phyloP scores from a whole-genome alignment of 2,113 vertebrate species.

The Fregetta grallaria region DNA sequence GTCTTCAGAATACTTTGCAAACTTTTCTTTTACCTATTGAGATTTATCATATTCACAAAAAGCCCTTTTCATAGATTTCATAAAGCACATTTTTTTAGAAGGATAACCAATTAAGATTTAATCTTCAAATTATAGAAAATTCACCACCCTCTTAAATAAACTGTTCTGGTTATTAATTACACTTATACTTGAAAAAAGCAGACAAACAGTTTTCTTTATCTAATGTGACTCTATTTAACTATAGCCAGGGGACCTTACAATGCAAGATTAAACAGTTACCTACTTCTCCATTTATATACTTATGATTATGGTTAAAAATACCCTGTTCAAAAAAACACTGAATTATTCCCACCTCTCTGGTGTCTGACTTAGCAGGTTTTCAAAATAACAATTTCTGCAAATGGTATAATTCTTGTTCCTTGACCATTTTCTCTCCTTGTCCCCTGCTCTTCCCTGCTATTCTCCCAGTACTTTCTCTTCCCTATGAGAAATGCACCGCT shows the following conservation, averaged over 20 bases:
- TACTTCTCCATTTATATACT: neutral
- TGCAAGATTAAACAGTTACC: neutral
- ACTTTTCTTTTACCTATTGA: conserved; percentile 22
- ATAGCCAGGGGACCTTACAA: neutral
- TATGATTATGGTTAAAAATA: neutral
- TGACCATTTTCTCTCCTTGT: neutral
- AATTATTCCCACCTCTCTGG: neutral
- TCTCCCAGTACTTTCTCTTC: neutral
- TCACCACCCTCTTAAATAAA: conserved; percentile 27
- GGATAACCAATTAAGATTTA: conserved; percentile 54
- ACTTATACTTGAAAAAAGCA: conserved; percentile 5
- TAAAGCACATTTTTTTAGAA: conserved; percentile 13
- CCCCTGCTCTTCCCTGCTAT: neutral
- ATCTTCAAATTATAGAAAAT: conserved; percentile 39
- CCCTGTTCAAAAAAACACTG: neutral
- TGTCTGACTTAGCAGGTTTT: neutral
- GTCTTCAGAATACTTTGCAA: conserved; percentile 36
- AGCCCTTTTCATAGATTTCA: neutral
- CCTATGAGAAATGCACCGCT: neutral
- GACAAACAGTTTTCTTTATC: conserved; percentile 23
- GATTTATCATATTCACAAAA: neutral
- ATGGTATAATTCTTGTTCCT: neutral
- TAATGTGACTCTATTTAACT: neutral
- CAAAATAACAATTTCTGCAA: neutral
- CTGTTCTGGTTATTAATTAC: conserved; percentile 33